Evolutionary conservation across 1,140 invertebrate species (phyloP).

Genomic region (Drosophila biarmipes): DNA sequence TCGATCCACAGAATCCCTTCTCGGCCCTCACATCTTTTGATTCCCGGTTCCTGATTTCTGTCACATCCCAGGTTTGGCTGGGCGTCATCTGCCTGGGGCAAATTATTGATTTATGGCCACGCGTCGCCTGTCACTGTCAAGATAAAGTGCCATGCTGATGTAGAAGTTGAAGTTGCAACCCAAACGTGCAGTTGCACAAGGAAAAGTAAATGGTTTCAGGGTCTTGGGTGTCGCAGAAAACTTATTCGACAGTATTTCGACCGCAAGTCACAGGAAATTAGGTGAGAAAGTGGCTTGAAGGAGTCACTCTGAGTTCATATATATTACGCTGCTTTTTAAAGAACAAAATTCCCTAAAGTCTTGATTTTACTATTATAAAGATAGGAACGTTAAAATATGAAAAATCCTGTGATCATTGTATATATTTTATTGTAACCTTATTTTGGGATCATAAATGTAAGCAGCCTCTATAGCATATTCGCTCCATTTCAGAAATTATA

Average conservation of each 20-base stretch:
- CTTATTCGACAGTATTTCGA: neutral
- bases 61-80: conserved; percentile 39
- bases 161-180: conserved; percentile 35
- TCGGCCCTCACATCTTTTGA: conserved; percentile 19
- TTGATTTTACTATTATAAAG: no score
- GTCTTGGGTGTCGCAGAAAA: neutral
- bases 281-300: neutral
- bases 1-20: conserved; percentile 12
- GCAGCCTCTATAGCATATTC: no score
- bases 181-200: conserved; percentile 19
- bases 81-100: conserved; percentile 42
- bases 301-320: neutral
- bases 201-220: neutral
- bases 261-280: neutral
- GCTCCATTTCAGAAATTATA: no score
- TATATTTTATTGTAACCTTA: no score
- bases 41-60: conserved; percentile 48
- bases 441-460: no score
- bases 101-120: conserved; percentile 73
- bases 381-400: no score
- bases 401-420: no score
- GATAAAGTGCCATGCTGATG: conserved; percentile 43
- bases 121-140: conserved; percentile 66
- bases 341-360: neutral
- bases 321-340: neutral